A percentile compares a stretch with the other conserved stretches of the same genome.
phyloP scores from a whole-genome alignment of 2,113 vertebrate genomes.

The Procavia capensis region DNA sequence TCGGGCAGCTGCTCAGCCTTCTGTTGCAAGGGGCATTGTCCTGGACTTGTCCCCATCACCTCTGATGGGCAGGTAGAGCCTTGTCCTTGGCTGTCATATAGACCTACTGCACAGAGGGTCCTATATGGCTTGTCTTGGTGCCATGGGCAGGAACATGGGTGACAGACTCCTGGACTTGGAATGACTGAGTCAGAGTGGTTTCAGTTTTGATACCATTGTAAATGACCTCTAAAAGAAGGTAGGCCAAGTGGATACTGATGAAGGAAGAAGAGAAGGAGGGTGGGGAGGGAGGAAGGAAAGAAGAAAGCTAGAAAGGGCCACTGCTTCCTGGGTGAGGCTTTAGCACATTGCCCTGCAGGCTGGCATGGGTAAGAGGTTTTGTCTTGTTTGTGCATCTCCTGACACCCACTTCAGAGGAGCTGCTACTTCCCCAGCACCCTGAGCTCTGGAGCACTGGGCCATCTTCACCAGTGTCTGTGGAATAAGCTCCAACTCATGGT shows the following conservation, averaged over 20 bases:
- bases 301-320: background rate
- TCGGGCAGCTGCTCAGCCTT: slow-evolving; percentile 12
- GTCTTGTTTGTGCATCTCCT: background rate
- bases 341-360: background rate
- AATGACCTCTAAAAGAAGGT: background rate
- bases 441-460: background rate
- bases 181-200: background rate
- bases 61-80: background rate
- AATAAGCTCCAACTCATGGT: too few relatives aligned
- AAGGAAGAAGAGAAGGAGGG: background rate
- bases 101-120: background rate
- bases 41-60: background rate
- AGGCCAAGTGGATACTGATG: background rate
- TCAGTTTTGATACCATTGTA: background rate
- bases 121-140: rapidly evolving
- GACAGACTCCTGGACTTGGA: rapidly evolving
- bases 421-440: background rate
- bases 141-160: background rate
- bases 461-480: background rate
- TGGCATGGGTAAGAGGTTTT: background rate
- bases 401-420: background rate
- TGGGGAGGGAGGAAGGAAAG: background rate
- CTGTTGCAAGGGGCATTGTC: background rate
- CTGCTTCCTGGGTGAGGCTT: background rate
- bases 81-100: background rate